Percentiles rank a stretch among this genome's conserved stretches.
These are phyloP conservation scores for Balaenoptera acutorostrata DNA, from an alignment of 2,113 vertebrate genomes.

Conservation along the genomic window DNA sequence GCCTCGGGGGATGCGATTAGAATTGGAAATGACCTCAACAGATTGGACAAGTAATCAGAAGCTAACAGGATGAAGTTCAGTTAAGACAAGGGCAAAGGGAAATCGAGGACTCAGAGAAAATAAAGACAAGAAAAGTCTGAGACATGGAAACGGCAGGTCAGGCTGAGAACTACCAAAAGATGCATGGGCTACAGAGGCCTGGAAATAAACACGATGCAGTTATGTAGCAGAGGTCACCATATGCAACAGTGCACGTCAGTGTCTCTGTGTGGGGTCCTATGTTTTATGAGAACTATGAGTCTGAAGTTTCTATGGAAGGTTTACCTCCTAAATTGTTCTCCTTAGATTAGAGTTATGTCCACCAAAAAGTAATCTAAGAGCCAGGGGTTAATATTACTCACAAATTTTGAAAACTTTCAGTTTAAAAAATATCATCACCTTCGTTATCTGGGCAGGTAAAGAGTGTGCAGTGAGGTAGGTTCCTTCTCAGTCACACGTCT, in stretches of 20 bases:
- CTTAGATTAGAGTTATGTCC: not conserved
- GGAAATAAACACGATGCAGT: not conserved
- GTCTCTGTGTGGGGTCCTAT: not conserved
- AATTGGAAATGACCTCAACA: conserved; percentile 65
- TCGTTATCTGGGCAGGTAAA: not conserved
- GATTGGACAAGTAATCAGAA: conserved; percentile 68
- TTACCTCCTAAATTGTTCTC: not conserved
- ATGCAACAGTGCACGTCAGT: not conserved
- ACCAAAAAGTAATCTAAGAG: not conserved
- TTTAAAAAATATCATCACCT: not conserved
- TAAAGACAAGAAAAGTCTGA: conserved; percentile 19
- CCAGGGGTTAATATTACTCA: not conserved
- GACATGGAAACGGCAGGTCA: not conserved
- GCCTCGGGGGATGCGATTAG: conserved; percentile 54
- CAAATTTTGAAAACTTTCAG: not conserved
- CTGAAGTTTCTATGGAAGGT: not conserved
- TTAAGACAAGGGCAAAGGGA: conserved; percentile 58
- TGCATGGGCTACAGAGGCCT: not conserved
- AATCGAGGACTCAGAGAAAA: conserved; percentile 19
- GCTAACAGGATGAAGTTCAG: conserved; percentile 51
- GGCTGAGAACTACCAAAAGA: not conserved
- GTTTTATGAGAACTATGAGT: not conserved
- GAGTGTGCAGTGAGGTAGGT: not conserved
- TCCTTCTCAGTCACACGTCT: not conserved
- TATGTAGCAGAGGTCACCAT: not conserved